Evolutionary conservation across 1,140 invertebrate species (phyloP), one percentile per base, ranked within the genome.

Genomic region (Parasteatoda tepidariorum): DNA sequence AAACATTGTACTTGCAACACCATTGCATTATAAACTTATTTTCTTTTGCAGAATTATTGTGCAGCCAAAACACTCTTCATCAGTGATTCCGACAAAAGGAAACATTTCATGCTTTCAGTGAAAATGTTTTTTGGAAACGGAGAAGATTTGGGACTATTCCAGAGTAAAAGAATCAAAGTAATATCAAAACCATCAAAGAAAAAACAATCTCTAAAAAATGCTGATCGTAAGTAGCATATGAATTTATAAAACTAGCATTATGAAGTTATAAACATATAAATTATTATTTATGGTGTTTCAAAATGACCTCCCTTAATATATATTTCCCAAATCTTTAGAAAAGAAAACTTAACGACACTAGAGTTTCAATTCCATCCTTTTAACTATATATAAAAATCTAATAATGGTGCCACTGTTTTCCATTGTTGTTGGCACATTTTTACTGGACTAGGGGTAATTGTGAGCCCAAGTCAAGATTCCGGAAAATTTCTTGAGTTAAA

Each of bases 131-230:
- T 98, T 89, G 96, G 96, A 15, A 98, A 96, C 89, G 97, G 97
- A 34, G 96, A 98, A 89, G 97, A 99, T 89, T 97, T 99, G 87
- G 98, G 98, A 59, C 94, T 98, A 61, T 99, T 99, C 90, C 95
- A 98, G 90, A 98, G 97, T 88, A 98, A 99, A 89, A 91, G 98
- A 85, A 99, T 99, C 87, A 99, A 99, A 93, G 98, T 99, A 68
- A 99, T 99, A 88, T 99, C 97, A 41, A 99, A 99, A 88, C 98
- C 98, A 26, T 99, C 97, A 67, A 99, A 99, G 90, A 99, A 99
- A 91, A 99, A 99, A 88, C 98, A 99, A 89, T 98, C 97, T 48
- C 91, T 99, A 70, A 99, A 99, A 90, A 99, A 99, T 91, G 97
- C 98, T 18, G 98, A 99, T 90, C 91, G 93, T 92, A 90, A 92